A percentile compares a stretch with the other conserved stretches of the same genome.
Evolutionary conservation across 2,797 vertebrate species (phyloP).

Genomic region (Crax fasciolata): DNA sequence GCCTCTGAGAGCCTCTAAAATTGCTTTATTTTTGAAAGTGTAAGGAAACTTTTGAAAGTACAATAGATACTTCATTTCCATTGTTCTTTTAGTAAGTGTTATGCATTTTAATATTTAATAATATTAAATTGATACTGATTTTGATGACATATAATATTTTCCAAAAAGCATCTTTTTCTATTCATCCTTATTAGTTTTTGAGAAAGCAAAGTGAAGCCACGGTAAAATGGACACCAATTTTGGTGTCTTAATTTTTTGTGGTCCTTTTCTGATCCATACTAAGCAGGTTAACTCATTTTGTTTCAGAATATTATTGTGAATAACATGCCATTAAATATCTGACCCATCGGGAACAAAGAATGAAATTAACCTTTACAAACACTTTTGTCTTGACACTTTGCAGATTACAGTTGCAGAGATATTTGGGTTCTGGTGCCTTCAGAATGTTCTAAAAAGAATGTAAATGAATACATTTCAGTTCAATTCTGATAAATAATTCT

Average conservation of each 20-base stretch:
- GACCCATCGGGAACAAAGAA: conserved; percentile 1
- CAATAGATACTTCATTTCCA: background rate
- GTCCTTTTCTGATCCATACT: background rate
- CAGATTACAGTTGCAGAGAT: conserved; percentile 5
- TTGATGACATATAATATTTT: background rate
- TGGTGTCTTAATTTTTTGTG: background rate
- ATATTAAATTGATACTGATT: background rate
- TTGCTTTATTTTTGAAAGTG: background rate
- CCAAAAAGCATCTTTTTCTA: background rate
- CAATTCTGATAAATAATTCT: conserved; percentile 41
- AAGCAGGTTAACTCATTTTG: conserved; percentile 13
- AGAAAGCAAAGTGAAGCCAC: background rate
- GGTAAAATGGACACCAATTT: background rate
- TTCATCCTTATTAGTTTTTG: background rate
- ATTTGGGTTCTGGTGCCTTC: background rate
- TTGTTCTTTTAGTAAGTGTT: background rate
- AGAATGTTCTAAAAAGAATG: background rate
- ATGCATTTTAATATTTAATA: background rate
- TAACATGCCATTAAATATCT: conserved; percentile 6
- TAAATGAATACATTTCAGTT: conserved; percentile 21
- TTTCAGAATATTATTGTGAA: background rate
- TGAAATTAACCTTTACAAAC: conserved; percentile 1
- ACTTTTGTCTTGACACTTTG: background rate
- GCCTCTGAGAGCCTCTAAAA: background rate
- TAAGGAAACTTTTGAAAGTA: background rate